Percentiles rank a stretch among this genome's conserved stretches.
These are phyloP conservation scores for Lanius ludovicianus DNA, from an alignment of 2,113 vertebrate genomes.

Conservation along the genomic window DNA sequence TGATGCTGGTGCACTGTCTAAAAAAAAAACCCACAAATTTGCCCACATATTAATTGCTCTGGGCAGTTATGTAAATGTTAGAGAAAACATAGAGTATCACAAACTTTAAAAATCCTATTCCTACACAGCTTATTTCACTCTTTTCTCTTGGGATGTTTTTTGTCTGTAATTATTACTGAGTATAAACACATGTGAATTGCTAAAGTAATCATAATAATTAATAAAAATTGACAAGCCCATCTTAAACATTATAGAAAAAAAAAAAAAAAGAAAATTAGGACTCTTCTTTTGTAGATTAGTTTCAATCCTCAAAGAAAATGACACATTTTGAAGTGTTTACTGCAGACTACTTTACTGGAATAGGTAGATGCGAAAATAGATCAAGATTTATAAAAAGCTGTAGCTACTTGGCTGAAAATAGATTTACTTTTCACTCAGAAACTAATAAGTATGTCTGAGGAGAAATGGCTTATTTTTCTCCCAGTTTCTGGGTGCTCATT, in stretches of 20 bases:
- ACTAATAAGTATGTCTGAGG: neutral
- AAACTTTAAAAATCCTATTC: neutral
- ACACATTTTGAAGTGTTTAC: neutral
- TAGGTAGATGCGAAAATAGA: conserved; percentile 36
- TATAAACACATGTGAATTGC: neutral
- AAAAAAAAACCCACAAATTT: neutral
- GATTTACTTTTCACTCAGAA: conserved; percentile 27
- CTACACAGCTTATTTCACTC: neutral
- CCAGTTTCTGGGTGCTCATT: neutral
- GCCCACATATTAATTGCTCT: neutral
- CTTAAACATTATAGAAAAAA: neutral
- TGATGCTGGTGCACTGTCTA: neutral
- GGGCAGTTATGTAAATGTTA: neutral
- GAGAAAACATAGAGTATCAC: neutral
- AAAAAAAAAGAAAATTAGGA: neutral
- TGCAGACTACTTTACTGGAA: neutral
- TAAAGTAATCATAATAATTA: neutral
- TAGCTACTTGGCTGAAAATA: conserved; percentile 26
- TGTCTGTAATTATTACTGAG: neutral
- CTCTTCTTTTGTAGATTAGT: neutral
- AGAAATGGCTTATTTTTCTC: neutral
- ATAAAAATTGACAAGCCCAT: neutral
- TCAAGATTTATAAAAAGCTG: conserved; percentile 16
- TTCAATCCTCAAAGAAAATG: neutral
- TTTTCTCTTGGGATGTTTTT: neutral